Base-by-base conservation (phyloP, 2,113 vertebrate species). In the Rana temporaria region DNA sequence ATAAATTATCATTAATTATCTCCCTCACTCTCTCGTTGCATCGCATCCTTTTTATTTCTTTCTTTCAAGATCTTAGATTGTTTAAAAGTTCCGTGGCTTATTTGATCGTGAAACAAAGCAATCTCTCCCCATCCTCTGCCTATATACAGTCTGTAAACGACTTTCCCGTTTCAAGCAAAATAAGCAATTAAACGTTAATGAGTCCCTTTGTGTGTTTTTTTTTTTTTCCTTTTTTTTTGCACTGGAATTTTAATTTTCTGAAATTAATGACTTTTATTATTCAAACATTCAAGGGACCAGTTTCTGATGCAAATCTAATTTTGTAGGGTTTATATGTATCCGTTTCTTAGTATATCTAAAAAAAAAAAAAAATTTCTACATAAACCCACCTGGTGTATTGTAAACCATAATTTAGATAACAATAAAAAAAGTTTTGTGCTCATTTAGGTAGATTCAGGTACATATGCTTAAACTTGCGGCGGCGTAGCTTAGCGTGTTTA, bases 211-310 rank as follows among this genome's bases (percentile, higher is more conserved):
- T 76, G 81, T 59, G 34, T 9, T 68, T 75, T 75, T 67, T 42
- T 42, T 5, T 42, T 42, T 42, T 42, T n/a, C n/a, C n/a, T 42
- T 42, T 42, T 42, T 48, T 48, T 48, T 11, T 68, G 42, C 62
- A 68, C 32, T 9, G 38, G 53, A 83, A 83, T 83, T 83, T 76
- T 76, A 83, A 83, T 83, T 83, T 83, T 72, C 68, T 48, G 34
- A 83, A 83, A 83, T 83, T 83, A 83, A 83, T 83, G 81, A 83
- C 81, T 83, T 83, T 75, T 83, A 83, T 83, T 83, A 83, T 68
- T 34, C 63, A 24, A 42, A 57, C 53, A 48, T 76, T 38, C 81
- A 76, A 57, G 81, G 63, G 81, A 75, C 63, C 60, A 56, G 59
- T 83, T 76, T 52, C 68, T 68, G 63, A 67, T 83, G 63, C 63